These are phyloP conservation scores for Dimorphilus gyrociliatus DNA, from an alignment of 2,888 invertebrate genomes.

Conservation along the genomic window DNA sequence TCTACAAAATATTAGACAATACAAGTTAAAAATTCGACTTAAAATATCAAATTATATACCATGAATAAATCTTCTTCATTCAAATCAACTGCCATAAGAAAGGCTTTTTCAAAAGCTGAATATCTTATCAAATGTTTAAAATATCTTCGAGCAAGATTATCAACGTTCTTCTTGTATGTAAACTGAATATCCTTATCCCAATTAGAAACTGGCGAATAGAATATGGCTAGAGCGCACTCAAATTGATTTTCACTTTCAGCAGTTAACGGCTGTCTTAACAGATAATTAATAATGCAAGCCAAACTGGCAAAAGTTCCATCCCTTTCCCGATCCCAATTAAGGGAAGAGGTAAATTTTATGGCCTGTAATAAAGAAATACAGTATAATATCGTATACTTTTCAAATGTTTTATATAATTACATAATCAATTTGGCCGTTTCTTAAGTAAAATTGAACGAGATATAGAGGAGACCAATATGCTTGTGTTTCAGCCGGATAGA, in stretches of 20 bases:
- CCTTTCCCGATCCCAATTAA: constrained; percentile 66
- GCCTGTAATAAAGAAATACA: constrained; percentile 35
- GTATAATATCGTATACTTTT: too few species aligned
- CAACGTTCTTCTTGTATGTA: constrained; percentile 56
- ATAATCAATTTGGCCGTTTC: too few species aligned
- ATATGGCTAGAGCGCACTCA: constrained; percentile 63
- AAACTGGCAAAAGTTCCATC: constrained; percentile 56
- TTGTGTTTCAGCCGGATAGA: too few species aligned
- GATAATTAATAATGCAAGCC: constrained; percentile 53
- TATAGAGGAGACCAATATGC: too few species aligned
- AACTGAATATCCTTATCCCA: constrained; percentile 52
- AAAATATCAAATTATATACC: too few species aligned
- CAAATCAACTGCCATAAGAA: constrained; percentile 66
- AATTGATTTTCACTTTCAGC: constrained; percentile 48
- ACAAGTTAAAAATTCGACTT: too few species aligned
- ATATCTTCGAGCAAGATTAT: constrained; percentile 65
- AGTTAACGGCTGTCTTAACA: constrained; percentile 45
- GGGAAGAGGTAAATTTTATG: constrained; percentile 47
- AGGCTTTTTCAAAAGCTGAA: constrained; percentile 52
- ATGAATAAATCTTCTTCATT: constrained; percentile 69
- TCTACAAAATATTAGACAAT: too few species aligned
- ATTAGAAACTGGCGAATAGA: constrained; percentile 52
- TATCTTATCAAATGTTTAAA: constrained; percentile 68
- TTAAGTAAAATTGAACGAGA: too few species aligned
- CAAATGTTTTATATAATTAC: too few species aligned